Conservation (phyloP, 2,113 vertebrate species). For the Ophthalmolycus amberensis region DNA sequence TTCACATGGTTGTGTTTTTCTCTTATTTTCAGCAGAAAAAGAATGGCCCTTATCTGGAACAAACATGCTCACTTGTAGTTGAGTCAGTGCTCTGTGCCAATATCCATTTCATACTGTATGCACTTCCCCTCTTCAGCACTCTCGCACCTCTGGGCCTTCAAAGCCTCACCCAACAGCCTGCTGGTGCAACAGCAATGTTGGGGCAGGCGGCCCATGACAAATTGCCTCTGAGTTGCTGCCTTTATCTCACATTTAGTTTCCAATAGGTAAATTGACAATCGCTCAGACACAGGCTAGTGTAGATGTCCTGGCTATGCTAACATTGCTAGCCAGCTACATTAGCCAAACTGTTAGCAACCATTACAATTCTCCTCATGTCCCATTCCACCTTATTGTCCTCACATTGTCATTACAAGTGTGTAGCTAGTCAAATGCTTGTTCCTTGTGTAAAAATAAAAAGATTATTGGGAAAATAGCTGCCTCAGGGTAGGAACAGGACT, state of each 20-base stretch:
- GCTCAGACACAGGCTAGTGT: background rate
- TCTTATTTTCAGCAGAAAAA: conserved; percentile 40
- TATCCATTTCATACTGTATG: conserved; percentile 46
- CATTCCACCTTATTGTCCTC: background rate
- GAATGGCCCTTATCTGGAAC: conserved; percentile 62
- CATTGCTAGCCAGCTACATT: background rate
- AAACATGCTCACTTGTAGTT: conserved; percentile 55
- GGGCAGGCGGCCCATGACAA: conserved; percentile 19
- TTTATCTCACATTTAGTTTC: background rate
- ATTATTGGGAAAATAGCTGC: background rate
- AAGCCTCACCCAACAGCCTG: conserved; percentile 30
- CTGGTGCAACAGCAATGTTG: conserved; percentile 46
- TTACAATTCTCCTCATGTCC: background rate
- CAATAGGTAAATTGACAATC: background rate
- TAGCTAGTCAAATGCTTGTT: background rate
- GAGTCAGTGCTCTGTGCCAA: conserved; percentile 48
- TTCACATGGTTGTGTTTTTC: conserved; percentile 35
- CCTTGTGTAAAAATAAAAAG: background rate
- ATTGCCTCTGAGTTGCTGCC: background rate
- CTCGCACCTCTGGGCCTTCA: conserved; percentile 38
- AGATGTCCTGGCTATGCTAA: background rate
- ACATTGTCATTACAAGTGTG: background rate
- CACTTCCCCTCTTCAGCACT: conserved; percentile 48
- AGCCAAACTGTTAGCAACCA: background rate
- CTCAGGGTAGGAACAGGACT: background rate